phyloP scores from a whole-genome alignment of 2,797 vertebrate genomes.

The Sebastes taczanowskii region DNA sequence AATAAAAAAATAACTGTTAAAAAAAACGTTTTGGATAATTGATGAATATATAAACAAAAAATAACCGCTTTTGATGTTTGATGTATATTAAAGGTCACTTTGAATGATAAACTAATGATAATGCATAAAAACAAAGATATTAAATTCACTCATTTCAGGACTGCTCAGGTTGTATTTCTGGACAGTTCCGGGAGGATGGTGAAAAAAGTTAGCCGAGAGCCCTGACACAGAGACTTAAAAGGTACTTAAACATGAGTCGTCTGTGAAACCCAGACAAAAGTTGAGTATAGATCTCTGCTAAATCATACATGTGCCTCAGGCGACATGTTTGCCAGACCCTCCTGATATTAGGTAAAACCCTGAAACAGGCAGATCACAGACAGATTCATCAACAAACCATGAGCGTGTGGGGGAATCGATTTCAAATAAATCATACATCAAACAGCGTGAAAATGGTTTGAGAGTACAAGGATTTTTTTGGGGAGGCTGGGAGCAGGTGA shows the following conservation, averaged over 20 bases:
- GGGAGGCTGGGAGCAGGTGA: neutral
- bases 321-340: constrained; percentile 4
- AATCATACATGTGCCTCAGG: constrained; percentile 6
- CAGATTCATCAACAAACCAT: constrained; percentile 46
- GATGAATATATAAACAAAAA: too few relatives aligned
- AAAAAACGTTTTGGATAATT: too few relatives aligned
- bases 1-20: too few relatives aligned
- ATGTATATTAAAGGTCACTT: too few relatives aligned
- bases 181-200: too few relatives aligned
- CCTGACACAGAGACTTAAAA: neutral
- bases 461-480: constrained; percentile 8
- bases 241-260: neutral
- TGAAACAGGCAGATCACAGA: constrained; percentile 21
- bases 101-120: too few relatives aligned
- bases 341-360: constrained; percentile 28
- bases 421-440: constrained; percentile 59
- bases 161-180: too few relatives aligned
- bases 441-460: constrained; percentile 41
- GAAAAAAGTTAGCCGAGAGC: too few relatives aligned
- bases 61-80: too few relatives aligned
- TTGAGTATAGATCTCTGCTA: neutral
- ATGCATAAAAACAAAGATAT: too few relatives aligned
- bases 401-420: constrained; percentile 26
- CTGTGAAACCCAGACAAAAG: neutral
- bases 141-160: too few relatives aligned